Evolutionary conservation across 2,797 vertebrate genomes (phyloP).

Genomic region (Apogon hyalosoma): DNA sequence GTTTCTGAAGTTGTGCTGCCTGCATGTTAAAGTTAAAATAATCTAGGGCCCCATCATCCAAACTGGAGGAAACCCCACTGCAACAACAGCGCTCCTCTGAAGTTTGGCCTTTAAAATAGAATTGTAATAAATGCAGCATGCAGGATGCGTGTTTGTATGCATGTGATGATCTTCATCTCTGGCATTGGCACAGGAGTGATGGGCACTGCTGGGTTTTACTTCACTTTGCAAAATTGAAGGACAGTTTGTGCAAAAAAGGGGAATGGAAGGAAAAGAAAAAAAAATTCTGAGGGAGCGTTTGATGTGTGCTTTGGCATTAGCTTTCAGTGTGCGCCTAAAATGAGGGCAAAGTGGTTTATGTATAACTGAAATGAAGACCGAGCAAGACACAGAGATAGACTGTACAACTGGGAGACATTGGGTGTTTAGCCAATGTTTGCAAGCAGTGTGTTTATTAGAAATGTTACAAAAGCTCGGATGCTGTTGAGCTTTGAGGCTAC

Average conservation of each 20-base stretch:
- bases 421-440: slow-evolving; percentile 30
- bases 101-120: slow-evolving; percentile 52
- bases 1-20: slow-evolving; percentile 62
- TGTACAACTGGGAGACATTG: slow-evolving; percentile 27
- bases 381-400: slow-evolving; percentile 18
- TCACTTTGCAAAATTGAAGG: slow-evolving; percentile 44
- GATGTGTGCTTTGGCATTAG: slow-evolving; percentile 55
- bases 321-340: slow-evolving; percentile 42
- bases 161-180: slow-evolving; percentile 32
- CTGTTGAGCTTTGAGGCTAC: slow-evolving; percentile 42
- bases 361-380: slow-evolving; percentile 29
- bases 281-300: slow-evolving; percentile 53
- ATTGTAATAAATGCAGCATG: slow-evolving; percentile 41
- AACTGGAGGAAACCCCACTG: slow-evolving; percentile 65
- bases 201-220: slow-evolving; percentile 33
- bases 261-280: slow-evolving; percentile 16
- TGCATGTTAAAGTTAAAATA: slow-evolving; percentile 64
- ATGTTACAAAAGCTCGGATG: slow-evolving; percentile 45
- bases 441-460: slow-evolving; percentile 52
- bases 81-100: slow-evolving; percentile 53
- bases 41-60: slow-evolving; percentile 26
- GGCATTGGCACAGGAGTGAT: slow-evolving; percentile 28
- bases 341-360: slow-evolving; percentile 12
- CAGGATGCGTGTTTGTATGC: slow-evolving; percentile 24
- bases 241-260: slow-evolving; percentile 1